These are phyloP conservation scores for Neoscelio sp. DNA, from an alignment of 2,888 invertebrate genomes.

Conservation along the genomic window DNA sequence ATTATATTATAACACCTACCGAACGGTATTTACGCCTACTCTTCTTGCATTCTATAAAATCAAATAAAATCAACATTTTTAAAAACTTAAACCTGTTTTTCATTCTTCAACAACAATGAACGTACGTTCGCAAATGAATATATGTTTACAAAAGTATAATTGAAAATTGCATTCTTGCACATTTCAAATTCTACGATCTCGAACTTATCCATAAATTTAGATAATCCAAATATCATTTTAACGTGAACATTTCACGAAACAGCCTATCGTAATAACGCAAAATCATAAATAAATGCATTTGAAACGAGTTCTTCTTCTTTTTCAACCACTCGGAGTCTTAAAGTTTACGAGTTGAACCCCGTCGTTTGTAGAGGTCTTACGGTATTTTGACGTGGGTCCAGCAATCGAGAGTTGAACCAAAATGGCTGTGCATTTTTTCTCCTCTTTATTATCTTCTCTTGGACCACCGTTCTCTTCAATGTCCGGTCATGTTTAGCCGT, in stretches of 20 bases:
- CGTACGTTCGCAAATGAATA: background rate
- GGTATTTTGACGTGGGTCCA: conserved; percentile 52
- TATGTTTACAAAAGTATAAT: background rate
- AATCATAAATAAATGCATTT: conserved; percentile 27
- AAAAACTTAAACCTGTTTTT: conserved; percentile 20
- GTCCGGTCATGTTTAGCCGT: conserved; percentile 76
- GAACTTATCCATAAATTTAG: too few species aligned
- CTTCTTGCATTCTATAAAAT: background rate
- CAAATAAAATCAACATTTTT: conserved; percentile 6
- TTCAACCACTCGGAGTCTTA: conserved; percentile 3
- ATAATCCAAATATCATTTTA: too few species aligned
- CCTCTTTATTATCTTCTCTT: conserved; percentile 60
- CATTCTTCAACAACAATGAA: conserved; percentile 21
- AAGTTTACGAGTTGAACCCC: conserved; percentile 25
- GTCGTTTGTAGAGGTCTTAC: conserved; percentile 36
- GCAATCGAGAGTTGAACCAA: conserved; percentile 41
- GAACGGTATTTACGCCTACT: conserved; percentile 37
- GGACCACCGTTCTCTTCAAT: conserved; percentile 69
- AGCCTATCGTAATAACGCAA: background rate
- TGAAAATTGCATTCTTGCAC: background rate
- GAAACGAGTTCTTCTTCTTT: conserved; percentile 15
- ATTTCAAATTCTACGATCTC: too few species aligned
- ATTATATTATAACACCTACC: conserved; percentile 17
- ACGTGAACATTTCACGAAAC: background rate
- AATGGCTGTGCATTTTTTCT: conserved; percentile 59